Evolutionary conservation across 2,888 invertebrate genomes (phyloP).

Genomic region (Mythimna loreyi): DNA sequence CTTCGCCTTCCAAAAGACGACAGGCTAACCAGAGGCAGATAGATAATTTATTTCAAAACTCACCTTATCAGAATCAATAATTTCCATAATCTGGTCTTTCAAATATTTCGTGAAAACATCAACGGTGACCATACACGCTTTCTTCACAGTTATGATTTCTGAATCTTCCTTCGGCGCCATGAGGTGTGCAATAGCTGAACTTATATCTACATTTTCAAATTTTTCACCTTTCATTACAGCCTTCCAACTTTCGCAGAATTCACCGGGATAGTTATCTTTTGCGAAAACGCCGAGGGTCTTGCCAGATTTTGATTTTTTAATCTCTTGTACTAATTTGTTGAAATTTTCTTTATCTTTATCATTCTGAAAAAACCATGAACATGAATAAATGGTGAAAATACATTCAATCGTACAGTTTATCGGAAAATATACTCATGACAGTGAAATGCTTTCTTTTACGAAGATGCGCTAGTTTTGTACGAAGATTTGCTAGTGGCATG

Average conservation of each 20-base stretch:
- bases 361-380: conserved; percentile 86
- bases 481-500: conserved; percentile 80
- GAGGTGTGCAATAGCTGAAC: conserved; percentile 95
- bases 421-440: too few relatives aligned
- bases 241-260: conserved; percentile 98
- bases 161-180: conserved; percentile 98
- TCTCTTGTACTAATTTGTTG: conserved; percentile 94
- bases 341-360: conserved; percentile 98
- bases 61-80: conserved; percentile 99
- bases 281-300: conserved; percentile 97
- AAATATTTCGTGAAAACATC: conserved; percentile 99
- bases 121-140: conserved; percentile 97
- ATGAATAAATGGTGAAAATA: conserved; percentile 13
- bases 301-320: conserved; percentile 97
- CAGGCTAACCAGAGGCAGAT: too few relatives aligned
- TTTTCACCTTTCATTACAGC: conserved; percentile 93
- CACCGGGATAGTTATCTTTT: conserved; percentile 98
- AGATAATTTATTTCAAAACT: conserved; percentile 36
- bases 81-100: conserved; percentile 99
- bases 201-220: conserved; percentile 97
- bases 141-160: conserved; percentile 97
- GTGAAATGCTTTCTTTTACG: conserved; percentile 74
- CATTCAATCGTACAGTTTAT: too few relatives aligned
- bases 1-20: too few relatives aligned
- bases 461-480: conserved; percentile 87